Conservation (phyloP, 1,140 invertebrate genomes). For the Drosophila orosa region DNA sequence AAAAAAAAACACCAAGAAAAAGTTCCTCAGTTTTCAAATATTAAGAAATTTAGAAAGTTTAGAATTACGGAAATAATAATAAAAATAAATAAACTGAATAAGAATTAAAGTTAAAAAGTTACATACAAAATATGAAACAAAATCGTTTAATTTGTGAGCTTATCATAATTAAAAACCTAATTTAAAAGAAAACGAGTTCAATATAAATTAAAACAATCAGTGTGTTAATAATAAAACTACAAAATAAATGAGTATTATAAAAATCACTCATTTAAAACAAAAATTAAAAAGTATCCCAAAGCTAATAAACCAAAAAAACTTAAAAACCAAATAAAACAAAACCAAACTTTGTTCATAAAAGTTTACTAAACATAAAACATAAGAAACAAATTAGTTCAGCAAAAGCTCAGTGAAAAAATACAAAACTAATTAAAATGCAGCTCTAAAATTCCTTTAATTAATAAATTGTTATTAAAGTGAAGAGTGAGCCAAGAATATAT, state of each 20-base stretch:
- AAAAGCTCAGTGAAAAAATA: background rate
- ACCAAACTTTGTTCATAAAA: background rate
- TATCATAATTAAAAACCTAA: background rate
- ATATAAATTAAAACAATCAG: background rate
- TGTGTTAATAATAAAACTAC: too few relatives aligned
- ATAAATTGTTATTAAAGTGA: background rate
- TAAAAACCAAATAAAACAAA: background rate
- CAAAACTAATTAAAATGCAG: background rate
- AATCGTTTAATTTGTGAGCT: too few relatives aligned
- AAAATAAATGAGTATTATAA: background rate
- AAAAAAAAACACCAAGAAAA: background rate
- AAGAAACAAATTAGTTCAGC: background rate
- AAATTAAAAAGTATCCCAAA: background rate
- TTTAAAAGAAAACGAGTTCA: background rate
- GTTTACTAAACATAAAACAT: background rate
- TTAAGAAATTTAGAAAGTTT: background rate
- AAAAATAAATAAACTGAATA: background rate
- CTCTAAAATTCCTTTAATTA: background rate
- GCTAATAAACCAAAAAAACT: background rate
- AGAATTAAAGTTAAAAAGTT: background rate
- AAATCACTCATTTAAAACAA: background rate
- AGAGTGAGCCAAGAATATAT: background rate
- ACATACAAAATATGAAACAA: background rate
- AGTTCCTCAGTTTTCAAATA: background rate
- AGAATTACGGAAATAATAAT: background rate